phyloP scores from a whole-genome alignment of 2,888 invertebrate genomes.

The Chloroclysta siterata region DNA sequence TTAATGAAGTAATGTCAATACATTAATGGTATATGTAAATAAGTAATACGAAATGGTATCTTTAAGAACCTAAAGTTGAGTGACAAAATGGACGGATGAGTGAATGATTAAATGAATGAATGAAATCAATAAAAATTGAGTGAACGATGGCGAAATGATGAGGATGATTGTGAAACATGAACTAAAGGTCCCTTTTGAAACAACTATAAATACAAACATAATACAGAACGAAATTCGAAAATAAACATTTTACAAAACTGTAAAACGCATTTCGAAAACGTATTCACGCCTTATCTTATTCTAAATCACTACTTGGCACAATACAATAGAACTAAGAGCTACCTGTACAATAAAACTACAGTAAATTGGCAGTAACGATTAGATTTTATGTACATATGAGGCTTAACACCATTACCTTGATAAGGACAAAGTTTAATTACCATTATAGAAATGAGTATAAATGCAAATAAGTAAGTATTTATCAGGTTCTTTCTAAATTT shows the following conservation, averaged over 20 bases:
- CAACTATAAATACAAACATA: neutral
- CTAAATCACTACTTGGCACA: slow-evolving; percentile 18
- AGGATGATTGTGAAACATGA: slow-evolving; percentile 7
- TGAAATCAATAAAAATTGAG: slow-evolving; percentile 36
- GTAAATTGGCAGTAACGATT: neutral
- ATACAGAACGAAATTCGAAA: no score
- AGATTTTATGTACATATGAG: no score
- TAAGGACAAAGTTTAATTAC: no score
- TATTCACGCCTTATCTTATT: neutral
- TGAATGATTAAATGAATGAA: slow-evolving; percentile 38
- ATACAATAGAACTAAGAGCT: slow-evolving; percentile 1
- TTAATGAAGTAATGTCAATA: neutral
- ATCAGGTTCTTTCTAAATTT: no score
- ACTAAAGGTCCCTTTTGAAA: neutral
- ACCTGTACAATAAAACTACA: slow-evolving; percentile 1
- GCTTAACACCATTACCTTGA: no score
- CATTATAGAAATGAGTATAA: no score
- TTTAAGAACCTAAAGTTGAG: neutral
- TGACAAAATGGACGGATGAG: slow-evolving; percentile 34
- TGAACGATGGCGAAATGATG: slow-evolving; percentile 26
- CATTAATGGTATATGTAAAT: no score
- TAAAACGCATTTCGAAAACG: no score
- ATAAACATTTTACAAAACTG: no score
- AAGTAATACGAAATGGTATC: no score
- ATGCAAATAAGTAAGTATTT: no score